Percentiles rank a stretch among this genome's conserved stretches.
phyloP scores from a whole-genome alignment of 1,140 invertebrate species.

The Camponotus pennsylvanicus region DNA sequence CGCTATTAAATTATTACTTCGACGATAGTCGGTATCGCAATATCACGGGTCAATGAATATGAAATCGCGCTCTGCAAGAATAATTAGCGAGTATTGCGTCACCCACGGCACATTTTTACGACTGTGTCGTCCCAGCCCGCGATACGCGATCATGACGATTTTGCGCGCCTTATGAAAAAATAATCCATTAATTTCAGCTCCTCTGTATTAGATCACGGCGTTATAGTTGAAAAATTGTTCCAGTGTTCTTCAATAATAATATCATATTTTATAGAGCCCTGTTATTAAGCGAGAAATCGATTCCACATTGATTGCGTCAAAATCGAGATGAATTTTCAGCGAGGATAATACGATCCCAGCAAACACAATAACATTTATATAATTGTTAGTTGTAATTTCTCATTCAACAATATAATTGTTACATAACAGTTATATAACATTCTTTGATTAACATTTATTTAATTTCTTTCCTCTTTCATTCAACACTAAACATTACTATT shows the following conservation, averaged over 20 bases:
- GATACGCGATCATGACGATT: neutral
- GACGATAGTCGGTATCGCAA: slow-evolving; percentile 47
- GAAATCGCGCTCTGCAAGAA: slow-evolving; percentile 51
- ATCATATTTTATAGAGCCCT: neutral
- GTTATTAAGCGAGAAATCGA: neutral
- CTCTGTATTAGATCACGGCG: neutral
- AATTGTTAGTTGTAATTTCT: no score
- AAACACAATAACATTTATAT: no score
- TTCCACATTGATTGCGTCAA: neutral
- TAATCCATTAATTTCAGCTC: slow-evolving; percentile 35
- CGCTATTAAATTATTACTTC: slow-evolving; percentile 56
- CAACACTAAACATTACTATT: no score
- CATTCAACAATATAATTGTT: no score
- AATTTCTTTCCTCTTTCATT: no score
- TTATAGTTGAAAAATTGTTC: neutral
- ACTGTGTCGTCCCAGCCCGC: neutral
- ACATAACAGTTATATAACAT: no score
- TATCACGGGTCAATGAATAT: slow-evolving; percentile 55
- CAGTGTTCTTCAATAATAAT: neutral
- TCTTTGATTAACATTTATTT: no score
- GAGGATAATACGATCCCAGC: neutral
- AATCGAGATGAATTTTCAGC: neutral
- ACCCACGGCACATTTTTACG: slow-evolving; percentile 21
- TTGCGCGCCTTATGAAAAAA: slow-evolving; percentile 31
- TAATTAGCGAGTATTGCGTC: slow-evolving; percentile 51